These are phyloP conservation scores for Dilophus febrilis DNA, from an alignment of 2,888 invertebrate species.

Conservation along the genomic window DNA sequence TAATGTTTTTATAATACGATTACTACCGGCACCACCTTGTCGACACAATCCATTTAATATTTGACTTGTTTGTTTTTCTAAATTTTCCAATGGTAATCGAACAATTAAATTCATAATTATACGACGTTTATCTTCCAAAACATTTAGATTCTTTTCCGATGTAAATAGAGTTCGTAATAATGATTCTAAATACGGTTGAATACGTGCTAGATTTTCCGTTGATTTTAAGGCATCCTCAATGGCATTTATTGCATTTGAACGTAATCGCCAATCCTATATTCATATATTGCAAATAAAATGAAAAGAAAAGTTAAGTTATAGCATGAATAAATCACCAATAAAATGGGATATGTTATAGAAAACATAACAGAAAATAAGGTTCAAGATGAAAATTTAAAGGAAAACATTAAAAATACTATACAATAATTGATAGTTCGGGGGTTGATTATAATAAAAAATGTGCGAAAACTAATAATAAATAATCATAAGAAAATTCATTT, in stretches of 20 bases:
- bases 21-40: constrained; percentile 27
- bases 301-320: not conserved
- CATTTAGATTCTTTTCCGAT: constrained; percentile 38
- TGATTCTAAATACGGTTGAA: constrained; percentile 43
- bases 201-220: constrained; percentile 32
- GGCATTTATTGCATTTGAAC: constrained; percentile 22
- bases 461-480: too few species aligned
- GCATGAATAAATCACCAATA: too few species aligned
- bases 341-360: too few species aligned
- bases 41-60: constrained; percentile 28
- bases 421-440: too few species aligned
- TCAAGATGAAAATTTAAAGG: not conserved
- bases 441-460: too few species aligned
- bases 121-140: constrained; percentile 26
- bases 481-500: too few species aligned
- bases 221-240: constrained; percentile 31
- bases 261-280: constrained; percentile 27
- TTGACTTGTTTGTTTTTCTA: constrained; percentile 27
- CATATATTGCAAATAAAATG: not conserved
- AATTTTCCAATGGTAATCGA: constrained; percentile 27
- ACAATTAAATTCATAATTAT: constrained; percentile 27
- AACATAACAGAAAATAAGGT: too few species aligned
- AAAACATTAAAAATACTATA: too few species aligned
- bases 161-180: constrained; percentile 45
- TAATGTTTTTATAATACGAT: constrained; percentile 29